Base-by-base conservation (phyloP, 2,888 invertebrate species). In the Atrina japonica region DNA sequence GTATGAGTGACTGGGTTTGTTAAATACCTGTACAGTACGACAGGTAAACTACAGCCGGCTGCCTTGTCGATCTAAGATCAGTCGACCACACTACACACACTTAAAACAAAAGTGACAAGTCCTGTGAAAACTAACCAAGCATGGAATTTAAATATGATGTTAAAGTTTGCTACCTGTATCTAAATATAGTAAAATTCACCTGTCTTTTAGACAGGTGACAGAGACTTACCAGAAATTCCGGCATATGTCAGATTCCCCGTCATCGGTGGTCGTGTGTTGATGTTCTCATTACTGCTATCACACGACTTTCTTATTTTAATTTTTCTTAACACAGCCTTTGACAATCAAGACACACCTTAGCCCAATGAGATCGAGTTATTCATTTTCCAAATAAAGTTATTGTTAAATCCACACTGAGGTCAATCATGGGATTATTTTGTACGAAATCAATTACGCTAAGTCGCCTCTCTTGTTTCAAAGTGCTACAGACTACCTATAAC, bases 281-380 rank as follows among this genome's bases (percentile, higher is more conserved):
- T 29, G 35, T 65, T 73, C 69, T 81, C 82, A 82, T 82, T 82
- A 83, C 80, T 66, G 68, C 70, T 65, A 65, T 76, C 71, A 76
- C 72, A 67, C 74, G 70, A 80, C 78, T 80, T 84, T 81, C 82
- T 81, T 80, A 81, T 82, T 83, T 81, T 79, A 79, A 78, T 80
- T 80, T 81, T 73, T 66, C 77, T 75, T 74, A 73, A 58, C 73
- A 70, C 72, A 73, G 76, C 67, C 70, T 59, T 60, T 75, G 74
- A 80, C 76, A 81, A 78, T 78, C 77, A 78, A n/a, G 77, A 76
- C 81, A 79, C 73, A 80, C 78, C 80, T 83, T 75, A 75, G 77
- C 78, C 83, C 82, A 78, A 82, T 81, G 78, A 76, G 76, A 81
- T 77, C 77, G 79, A 73, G 78, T 80, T 76, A 77, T 77, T 78